Conservation (phyloP, 2,888 invertebrate species). For the Brachycybe producta region DNA sequence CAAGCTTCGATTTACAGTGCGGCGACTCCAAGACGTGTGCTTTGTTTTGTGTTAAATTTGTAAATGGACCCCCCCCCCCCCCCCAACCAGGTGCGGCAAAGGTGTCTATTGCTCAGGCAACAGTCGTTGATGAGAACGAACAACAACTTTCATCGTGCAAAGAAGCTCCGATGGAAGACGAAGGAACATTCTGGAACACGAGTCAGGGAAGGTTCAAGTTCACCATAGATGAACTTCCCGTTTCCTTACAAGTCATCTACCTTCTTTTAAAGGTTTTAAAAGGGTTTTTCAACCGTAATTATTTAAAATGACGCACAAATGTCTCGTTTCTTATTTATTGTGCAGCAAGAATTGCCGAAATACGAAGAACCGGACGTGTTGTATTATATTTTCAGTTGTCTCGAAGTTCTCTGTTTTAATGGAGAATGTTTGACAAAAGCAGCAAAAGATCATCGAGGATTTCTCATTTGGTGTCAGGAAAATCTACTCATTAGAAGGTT, state of each 20-base stretch:
- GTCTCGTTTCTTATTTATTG: not conserved
- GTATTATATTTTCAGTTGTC: constrained; percentile 79
- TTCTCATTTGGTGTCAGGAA: constrained; percentile 93
- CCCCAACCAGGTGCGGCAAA: constrained; percentile 57
- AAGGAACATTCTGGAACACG: constrained; percentile 76
- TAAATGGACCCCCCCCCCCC: no score
- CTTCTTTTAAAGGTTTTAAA: constrained; percentile 64
- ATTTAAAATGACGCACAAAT: not conserved
- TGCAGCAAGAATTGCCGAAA: constrained; percentile 34
- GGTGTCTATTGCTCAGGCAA: constrained; percentile 59
- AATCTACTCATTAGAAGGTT: constrained; percentile 86
- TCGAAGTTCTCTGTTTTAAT: constrained; percentile 80
- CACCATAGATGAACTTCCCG: constrained; percentile 73
- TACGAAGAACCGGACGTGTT: constrained; percentile 71
- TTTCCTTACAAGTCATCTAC: constrained; percentile 84
- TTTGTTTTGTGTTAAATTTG: constrained; percentile 16
- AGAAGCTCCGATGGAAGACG: constrained; percentile 43
- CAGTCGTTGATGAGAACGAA: constrained; percentile 61
- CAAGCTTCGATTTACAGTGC: no score
- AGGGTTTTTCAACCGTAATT: not conserved
- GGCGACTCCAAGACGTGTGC: no score
- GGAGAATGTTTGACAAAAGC: constrained; percentile 82
- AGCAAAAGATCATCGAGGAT: constrained; percentile 75
- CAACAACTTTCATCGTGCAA: constrained; percentile 44
- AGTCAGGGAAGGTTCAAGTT: constrained; percentile 87